Conservation (phyloP, 2,888 invertebrate species). For the Ectemnius continuus region DNA sequence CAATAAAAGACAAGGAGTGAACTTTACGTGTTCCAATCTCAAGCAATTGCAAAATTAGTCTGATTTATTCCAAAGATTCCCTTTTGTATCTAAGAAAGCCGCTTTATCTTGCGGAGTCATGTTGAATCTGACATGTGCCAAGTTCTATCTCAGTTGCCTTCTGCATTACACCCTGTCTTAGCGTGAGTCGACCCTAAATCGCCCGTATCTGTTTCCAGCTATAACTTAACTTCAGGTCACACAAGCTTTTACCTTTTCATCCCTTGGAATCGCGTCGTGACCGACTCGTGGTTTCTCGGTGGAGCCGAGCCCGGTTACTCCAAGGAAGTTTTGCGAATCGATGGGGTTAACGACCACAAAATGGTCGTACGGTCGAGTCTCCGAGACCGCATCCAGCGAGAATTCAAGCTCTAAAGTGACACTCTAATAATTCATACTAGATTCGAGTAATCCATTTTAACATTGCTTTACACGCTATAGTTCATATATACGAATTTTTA, state of each 20-base stretch:
- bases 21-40: no score
- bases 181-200: slow-evolving; percentile 29
- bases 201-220: slow-evolving; percentile 49
- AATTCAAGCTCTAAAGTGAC: slow-evolving; percentile 47
- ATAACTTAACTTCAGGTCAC: slow-evolving; percentile 61
- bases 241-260: slow-evolving; percentile 41
- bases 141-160: no score
- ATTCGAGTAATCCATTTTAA: slow-evolving; percentile 44
- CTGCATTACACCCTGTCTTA: no score
- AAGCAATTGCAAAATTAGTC: no score
- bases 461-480: slow-evolving; percentile 59
- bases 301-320: slow-evolving; percentile 22
- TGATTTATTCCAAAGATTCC: no score
- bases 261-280: slow-evolving; percentile 38
- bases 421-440: slow-evolving; percentile 43
- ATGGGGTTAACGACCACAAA: slow-evolving; percentile 36
- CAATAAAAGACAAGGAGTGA: no score
- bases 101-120: no score
- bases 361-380: slow-evolving; percentile 33
- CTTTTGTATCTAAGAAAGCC: no score
- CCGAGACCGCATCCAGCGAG: slow-evolving; percentile 28
- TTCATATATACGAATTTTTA: slow-evolving; percentile 52
- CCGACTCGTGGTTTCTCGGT: slow-evolving; percentile 29
- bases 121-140: no score
- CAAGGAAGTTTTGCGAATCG: slow-evolving; percentile 45